phyloP scores from a whole-genome alignment of 2,113 vertebrate species.

The Micronisus gabar region DNA sequence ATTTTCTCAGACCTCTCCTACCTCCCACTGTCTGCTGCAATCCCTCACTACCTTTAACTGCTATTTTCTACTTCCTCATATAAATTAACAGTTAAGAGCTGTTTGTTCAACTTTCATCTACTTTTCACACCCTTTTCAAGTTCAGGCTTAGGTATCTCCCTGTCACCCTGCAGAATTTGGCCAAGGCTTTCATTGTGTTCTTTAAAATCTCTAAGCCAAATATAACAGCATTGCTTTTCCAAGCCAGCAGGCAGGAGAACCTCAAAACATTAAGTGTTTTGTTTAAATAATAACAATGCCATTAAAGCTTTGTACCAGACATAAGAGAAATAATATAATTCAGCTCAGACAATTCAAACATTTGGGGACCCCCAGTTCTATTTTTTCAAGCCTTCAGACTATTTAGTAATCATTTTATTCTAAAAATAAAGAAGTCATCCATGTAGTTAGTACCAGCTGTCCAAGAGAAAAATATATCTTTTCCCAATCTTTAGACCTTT shows the following conservation, averaged over 20 bases:
- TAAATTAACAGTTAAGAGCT: background rate
- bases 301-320: background rate
- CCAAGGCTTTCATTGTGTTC: background rate
- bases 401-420: background rate
- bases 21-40: background rate
- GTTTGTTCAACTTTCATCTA: background rate
- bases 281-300: background rate
- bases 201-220: background rate
- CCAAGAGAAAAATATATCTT: constrained; percentile 11
- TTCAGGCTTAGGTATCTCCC: background rate
- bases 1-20: background rate
- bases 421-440: background rate
- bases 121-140: background rate
- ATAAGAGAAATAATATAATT: background rate
- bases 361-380: background rate
- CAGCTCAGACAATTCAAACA: background rate
- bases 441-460: constrained; percentile 1
- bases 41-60: background rate
- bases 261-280: background rate
- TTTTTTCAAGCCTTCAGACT: background rate
- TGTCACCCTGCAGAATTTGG: background rate
- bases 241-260: background rate
- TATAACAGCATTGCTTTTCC: background rate
- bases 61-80: background rate
- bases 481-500: background rate